Conservation (phyloP, 1,140 invertebrate species). For the Caenorhabditis briggsae region DNA sequence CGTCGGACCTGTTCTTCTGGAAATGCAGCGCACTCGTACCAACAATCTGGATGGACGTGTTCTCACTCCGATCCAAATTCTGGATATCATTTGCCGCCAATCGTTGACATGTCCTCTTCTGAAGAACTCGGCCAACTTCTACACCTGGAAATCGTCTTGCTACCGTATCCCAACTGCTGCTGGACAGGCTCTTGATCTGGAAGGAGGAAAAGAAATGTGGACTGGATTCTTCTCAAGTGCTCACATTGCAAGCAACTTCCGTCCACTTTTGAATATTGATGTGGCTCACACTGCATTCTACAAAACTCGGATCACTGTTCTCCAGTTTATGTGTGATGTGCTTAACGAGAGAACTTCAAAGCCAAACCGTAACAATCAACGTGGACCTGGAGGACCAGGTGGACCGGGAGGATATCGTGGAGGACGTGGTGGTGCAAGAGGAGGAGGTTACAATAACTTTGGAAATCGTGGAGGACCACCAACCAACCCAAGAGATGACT, state of each 20-base stretch:
- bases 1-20: conserved; percentile 67
- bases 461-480: conserved; percentile 21
- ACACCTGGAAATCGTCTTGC: conserved; percentile 71
- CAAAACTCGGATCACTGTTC: conserved; percentile 67
- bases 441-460: conserved; percentile 3
- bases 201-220: conserved; percentile 74
- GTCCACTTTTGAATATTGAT: conserved; percentile 71
- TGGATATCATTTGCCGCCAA: conserved; percentile 72
- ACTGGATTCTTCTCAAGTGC: conserved; percentile 74
- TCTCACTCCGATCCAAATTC: conserved; percentile 68
- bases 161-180: conserved; percentile 68
- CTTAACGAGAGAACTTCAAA: conserved; percentile 54
- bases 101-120: conserved; percentile 69
- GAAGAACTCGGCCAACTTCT: conserved; percentile 70
- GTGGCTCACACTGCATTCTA: conserved; percentile 74
- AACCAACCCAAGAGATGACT: not conserved
- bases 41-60: conserved; percentile 66
- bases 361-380: conserved; percentile 31
- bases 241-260: conserved; percentile 66
- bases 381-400: not conserved
- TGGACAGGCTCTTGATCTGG: conserved; percentile 66
- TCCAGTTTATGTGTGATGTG: conserved; percentile 73
- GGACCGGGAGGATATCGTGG: conserved; percentile 33
- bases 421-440: conserved; percentile 41
- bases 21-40: conserved; percentile 63